These are phyloP conservation scores for Caenorhabditis sp. DNA, from an alignment of 2,888 invertebrate genomes.

Conservation along the genomic window DNA sequence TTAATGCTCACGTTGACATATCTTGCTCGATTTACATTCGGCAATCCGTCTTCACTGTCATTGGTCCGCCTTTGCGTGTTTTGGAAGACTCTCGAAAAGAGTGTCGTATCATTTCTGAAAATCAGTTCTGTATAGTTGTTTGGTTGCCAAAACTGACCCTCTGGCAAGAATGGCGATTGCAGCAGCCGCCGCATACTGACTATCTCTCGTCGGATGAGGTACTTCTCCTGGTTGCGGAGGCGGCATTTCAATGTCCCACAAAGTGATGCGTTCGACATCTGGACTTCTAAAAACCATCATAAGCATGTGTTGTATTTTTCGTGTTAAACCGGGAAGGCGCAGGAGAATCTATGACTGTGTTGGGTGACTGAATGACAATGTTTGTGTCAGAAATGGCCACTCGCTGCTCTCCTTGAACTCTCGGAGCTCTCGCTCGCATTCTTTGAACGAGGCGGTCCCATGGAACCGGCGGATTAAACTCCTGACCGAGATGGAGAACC, in stretches of 20 bases:
- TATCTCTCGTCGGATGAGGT: slow-evolving; percentile 55
- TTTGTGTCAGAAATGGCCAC: slow-evolving; percentile 56
- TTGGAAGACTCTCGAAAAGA: slow-evolving; percentile 26
- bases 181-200: slow-evolving; percentile 63
- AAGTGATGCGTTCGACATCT: slow-evolving; percentile 34
- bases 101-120: slow-evolving; percentile 33
- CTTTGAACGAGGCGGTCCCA: slow-evolving; percentile 44
- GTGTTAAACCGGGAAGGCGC: slow-evolving; percentile 42
- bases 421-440: slow-evolving; percentile 44
- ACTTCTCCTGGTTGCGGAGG: slow-evolving; percentile 27
- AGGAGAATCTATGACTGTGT: slow-evolving; percentile 49
- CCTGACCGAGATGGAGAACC: slow-evolving; percentile 56
- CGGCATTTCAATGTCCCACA: slow-evolving; percentile 66
- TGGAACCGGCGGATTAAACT: slow-evolving; percentile 31
- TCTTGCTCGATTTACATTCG: not conserved
- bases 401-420: slow-evolving; percentile 38
- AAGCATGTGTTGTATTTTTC: no score
- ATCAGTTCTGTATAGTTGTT: not conserved
- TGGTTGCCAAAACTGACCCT: slow-evolving; percentile 36
- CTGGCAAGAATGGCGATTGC: slow-evolving; percentile 62
- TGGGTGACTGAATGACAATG: slow-evolving; percentile 63
- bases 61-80: slow-evolving; percentile 2
- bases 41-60: not conserved
- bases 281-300: no score
- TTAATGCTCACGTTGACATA: slow-evolving; percentile 4